Evolutionary conservation across 2,888 invertebrate species (phyloP), one percentile per base, ranked within the genome.

Genomic region (Periphyllus acericola): DNA sequence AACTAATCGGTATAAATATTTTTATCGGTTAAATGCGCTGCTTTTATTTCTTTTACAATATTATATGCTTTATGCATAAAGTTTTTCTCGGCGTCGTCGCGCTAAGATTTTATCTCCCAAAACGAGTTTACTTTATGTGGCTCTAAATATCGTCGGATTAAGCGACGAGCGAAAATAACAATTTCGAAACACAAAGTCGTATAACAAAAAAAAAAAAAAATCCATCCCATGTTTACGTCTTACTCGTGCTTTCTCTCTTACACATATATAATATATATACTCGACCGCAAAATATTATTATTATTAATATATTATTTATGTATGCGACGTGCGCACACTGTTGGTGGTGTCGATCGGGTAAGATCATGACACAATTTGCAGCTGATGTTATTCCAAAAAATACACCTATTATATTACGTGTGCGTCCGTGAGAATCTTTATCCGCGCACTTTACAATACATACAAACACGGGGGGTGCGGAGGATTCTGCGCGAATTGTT

Each of bases 21-120:
- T 80, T 80, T 80, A 80, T 80, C 46, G 81, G 46, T 81, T 4
- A 32, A 68, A 71, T 19, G 68, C 71, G 71, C 9, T 25, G 46
- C 46, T 82, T 82, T 82, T 82, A 46, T 82, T 40, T 81, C 29
- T 68, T 52, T 68, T 40, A 46, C 29, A 14, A 21, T 40, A 40
- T 71, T 68, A 8, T 46, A 40, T 46, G 29, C 25, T 68, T 36
- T 80, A n/a, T 36, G 66, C 36, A 32, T 68, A 52, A 82, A 71
- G 68, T 71, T 82, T 82, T 52, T 40, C 71, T 25, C 40, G 34
- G 72, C 21, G 9, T 21, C 21, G 60, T 32, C 71, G 71, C 71
- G 68, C 68, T 40, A 29, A 32, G 81, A 82, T 82, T 82, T 82
- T 82, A 82, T 82, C 71, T 71, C 82, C 82, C 25, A 8, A 71